These are phyloP conservation scores for Vicugna pacos DNA, from an alignment of 2,113 vertebrate species.

Conservation along the genomic window DNA sequence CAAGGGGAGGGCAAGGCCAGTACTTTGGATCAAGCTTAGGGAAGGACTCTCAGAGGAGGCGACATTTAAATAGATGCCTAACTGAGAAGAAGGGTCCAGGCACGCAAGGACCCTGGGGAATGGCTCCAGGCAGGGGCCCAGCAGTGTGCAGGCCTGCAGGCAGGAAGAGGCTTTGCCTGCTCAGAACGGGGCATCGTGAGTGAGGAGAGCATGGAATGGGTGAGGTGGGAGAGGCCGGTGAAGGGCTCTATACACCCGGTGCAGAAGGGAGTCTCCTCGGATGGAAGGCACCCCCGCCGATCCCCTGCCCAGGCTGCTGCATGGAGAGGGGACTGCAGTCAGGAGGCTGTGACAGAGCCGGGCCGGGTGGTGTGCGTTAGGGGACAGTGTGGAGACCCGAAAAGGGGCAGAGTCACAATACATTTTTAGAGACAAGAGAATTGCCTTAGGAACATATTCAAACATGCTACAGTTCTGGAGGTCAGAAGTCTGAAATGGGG, in stretches of 20 bases:
- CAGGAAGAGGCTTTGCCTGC: neutral
- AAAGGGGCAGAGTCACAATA: neutral
- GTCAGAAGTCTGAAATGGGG: neutral
- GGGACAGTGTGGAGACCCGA: no score
- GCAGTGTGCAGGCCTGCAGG: neutral
- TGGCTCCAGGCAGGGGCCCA: neutral
- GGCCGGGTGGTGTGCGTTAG: neutral
- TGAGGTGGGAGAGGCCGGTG: fast-evolving
- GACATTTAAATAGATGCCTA: neutral
- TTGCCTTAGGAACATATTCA: neutral
- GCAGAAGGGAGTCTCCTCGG: neutral
- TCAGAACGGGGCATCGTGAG: neutral
- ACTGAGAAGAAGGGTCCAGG: neutral
- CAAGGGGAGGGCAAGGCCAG: neutral
- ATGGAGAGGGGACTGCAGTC: neutral
- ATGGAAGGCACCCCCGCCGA: neutral
- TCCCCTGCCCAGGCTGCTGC: neutral
- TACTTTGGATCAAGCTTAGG: neutral
- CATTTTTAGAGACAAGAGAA: neutral
- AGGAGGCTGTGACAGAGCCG: neutral
- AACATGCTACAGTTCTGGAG: neutral
- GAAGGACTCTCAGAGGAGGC: neutral
- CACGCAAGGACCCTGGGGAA: neutral
- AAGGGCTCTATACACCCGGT: neutral
- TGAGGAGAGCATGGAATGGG: neutral